Evolutionary conservation across 2,797 vertebrate species (phyloP).

Genomic region (Megaceryle alcyon): DNA sequence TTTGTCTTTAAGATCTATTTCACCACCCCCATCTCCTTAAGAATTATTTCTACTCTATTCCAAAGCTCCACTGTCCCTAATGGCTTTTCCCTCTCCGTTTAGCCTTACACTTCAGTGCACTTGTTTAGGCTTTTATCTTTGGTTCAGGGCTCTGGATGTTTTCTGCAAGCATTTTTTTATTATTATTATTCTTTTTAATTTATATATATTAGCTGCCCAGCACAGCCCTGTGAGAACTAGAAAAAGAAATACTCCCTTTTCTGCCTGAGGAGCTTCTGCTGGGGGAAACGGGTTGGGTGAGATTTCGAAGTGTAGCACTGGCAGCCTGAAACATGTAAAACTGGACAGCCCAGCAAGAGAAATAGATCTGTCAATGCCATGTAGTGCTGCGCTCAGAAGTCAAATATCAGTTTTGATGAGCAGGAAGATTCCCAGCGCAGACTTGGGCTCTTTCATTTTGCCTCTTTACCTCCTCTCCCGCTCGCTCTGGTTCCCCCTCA

Average conservation of each 20-base stretch:
- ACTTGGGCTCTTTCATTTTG: not conserved
- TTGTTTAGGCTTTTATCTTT: slow-evolving; percentile 45
- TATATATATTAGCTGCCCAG: not conserved
- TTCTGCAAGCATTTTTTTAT: not conserved
- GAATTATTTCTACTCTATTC: slow-evolving; percentile 31
- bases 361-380: not conserved
- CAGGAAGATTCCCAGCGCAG: not conserved
- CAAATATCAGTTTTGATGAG: not conserved
- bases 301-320: not conserved
- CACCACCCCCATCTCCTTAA: not conserved
- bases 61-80: slow-evolving; percentile 31
- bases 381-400: not conserved
- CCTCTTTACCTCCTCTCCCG: not conserved
- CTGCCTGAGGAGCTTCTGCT: not conserved
- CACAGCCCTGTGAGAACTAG: slow-evolving; percentile 15
- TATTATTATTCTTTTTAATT: not conserved
- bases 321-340: not conserved
- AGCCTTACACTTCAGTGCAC: slow-evolving; percentile 54
- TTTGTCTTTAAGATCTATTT: slow-evolving; percentile 8
- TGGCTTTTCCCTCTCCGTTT: slow-evolving; percentile 38
- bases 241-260: not conserved
- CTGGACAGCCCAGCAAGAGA: not conserved
- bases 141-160: not conserved
- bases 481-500: not conserved
- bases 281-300: not conserved